Base-by-base conservation (phyloP, 30 jellyfish, hydroid and myxozoan species). In the Kudoa iwatai region DNA sequence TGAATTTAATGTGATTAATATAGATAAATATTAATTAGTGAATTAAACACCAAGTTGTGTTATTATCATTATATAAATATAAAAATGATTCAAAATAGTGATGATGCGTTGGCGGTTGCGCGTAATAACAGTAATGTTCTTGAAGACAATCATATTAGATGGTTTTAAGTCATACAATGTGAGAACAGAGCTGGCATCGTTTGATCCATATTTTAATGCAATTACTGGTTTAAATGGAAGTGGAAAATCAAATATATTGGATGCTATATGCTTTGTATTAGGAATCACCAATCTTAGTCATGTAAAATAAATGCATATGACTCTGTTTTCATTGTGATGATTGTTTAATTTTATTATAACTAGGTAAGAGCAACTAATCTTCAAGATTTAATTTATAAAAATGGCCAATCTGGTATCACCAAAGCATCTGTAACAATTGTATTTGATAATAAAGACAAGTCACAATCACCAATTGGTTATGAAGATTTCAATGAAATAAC, bases 391-490 rank as follows among this genome's bases (percentile, higher is more conserved):
- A 67, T 67, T 30, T 67, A 57, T 34, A 67, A 67, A 45, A 67
- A 53, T 53, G 90, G 90, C 10, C 90, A 67, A 49, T 83, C 90
- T 23, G 90, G 90, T 6, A 84, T 67, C n/a, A 59, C 69, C 15
- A 59, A 53, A 30, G 90, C 90, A 32, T 57, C 90, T 0, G 90
- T 67, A 11, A 67, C 90, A 1, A 52, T 67, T 2, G 55, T 77
- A 11, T 67, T 67, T 48, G 90, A 67, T 43, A 67, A 67, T 26
- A 58, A 50, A 10, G 82, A 67, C 31, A 67, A 59, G 26, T 49
- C 57, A 16, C 90, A 67, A 23, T 57, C 82, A 21, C 90, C 90
- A 1, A 55, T 67, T 53, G 90, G 90, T 14, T 67, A 67, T 48
- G 90, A 67, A 31, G 54, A 60, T 20, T 59, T 58, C 54, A 66